A percentile compares a stretch with the other conserved stretches of the same genome.
Conservation (phyloP, 35 echinoderm and acorn worm genomes). For the Amphiura filiformis region DNA sequence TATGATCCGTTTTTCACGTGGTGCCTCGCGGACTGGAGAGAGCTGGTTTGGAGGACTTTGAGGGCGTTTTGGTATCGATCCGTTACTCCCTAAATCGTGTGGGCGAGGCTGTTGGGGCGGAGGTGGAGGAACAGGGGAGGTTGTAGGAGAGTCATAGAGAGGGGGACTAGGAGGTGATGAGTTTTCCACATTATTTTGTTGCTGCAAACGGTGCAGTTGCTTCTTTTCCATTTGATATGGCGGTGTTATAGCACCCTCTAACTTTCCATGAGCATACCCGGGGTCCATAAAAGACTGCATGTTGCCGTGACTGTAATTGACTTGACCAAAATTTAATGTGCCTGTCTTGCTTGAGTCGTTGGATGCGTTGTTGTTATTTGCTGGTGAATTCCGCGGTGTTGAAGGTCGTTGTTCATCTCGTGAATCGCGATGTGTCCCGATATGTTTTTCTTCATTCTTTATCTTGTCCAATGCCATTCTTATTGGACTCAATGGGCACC, state of each 20-base stretch:
- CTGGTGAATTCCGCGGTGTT: background rate
- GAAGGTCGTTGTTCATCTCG: no score
- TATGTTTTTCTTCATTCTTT: no score
- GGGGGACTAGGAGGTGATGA: background rate
- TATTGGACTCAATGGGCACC: no score
- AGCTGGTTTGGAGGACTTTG: background rate
- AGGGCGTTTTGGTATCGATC: background rate
- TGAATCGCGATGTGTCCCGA: no score
- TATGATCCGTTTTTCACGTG: background rate
- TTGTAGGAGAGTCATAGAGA: background rate
- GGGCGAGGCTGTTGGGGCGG: background rate
- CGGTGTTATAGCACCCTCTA: background rate
- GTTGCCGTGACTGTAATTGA: background rate
- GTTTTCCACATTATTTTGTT: background rate
- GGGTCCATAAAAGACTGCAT: constrained; percentile 5
- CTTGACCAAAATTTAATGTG: background rate
- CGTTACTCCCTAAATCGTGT: background rate
- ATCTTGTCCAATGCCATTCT: no score
- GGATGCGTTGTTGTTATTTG: background rate
- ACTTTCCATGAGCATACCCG: background rate
- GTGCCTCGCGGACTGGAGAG: background rate
- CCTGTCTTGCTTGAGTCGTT: background rate
- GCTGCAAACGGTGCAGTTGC: background rate
- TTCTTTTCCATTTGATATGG: background rate
- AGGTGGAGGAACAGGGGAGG: no score